A percentile compares a stretch with the other conserved stretches of the same genome.
phyloP scores from a whole-genome alignment of 2,888 invertebrate genomes.

The Eumacrocentrus americanus region DNA sequence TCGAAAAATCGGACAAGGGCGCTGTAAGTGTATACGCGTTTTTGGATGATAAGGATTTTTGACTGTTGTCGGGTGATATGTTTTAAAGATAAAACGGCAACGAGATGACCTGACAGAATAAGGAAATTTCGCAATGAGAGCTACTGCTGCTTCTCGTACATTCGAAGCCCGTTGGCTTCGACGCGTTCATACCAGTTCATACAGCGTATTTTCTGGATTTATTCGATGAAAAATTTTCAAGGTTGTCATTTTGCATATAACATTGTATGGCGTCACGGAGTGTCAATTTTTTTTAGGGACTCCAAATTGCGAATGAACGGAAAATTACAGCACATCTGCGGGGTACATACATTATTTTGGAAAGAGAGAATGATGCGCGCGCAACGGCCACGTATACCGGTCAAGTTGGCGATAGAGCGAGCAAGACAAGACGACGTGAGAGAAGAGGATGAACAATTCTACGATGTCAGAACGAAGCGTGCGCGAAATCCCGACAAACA shows the following conservation, averaged over 20 bases:
- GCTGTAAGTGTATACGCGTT: too few relatives aligned
- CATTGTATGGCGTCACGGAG: too few relatives aligned
- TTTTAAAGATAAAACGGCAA: too few relatives aligned
- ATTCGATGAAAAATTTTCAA: too few relatives aligned
- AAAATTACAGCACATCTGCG: not conserved
- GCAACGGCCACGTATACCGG: slow-evolving; percentile 2
- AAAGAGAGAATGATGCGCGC: slow-evolving; percentile 6
- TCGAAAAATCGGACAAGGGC: too few relatives aligned
- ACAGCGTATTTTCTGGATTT: too few relatives aligned
- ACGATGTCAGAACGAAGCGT: not conserved
- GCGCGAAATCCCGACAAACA: slow-evolving; percentile 9
- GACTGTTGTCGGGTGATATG: too few relatives aligned
- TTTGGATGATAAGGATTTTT: too few relatives aligned
- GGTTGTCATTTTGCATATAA: too few relatives aligned
- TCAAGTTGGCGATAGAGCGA: not conserved
- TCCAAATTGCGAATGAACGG: not conserved
- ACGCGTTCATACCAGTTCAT: not conserved
- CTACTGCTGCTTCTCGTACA: not conserved
- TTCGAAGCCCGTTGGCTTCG: not conserved
- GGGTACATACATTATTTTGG: not conserved
- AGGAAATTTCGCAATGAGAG: too few relatives aligned
- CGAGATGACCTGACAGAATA: too few relatives aligned
- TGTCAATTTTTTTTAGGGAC: too few relatives aligned
- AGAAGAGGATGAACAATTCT: not conserved
- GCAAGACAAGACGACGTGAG: not conserved